These are phyloP conservation scores for Liasis olivaceus DNA, from an alignment of 2,797 vertebrate species.

Conservation along the genomic window DNA sequence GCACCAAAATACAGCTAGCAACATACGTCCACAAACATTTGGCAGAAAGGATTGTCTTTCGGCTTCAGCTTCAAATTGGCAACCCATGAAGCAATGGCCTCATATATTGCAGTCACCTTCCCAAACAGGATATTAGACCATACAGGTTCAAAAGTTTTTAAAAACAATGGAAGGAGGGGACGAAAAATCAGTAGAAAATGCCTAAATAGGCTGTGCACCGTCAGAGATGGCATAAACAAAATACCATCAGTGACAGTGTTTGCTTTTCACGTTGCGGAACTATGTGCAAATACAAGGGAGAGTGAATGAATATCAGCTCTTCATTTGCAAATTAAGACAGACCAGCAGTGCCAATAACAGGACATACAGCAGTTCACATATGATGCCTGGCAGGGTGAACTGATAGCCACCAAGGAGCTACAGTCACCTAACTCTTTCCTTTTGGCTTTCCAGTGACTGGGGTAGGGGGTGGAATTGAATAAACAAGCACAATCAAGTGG, in stretches of 20 bases:
- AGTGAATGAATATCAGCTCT: conserved; percentile 74
- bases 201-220: conserved; percentile 70
- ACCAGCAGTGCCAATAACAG: conserved; percentile 85
- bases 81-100: conserved; percentile 65
- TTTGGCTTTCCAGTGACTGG: conserved; percentile 84
- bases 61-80: conserved; percentile 67
- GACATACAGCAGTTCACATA: conserved; percentile 84
- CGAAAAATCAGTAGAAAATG: conserved; percentile 64
- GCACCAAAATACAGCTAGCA: not conserved
- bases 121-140: conserved; percentile 78
- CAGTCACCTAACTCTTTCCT: conserved; percentile 84
- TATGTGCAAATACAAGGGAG: conserved; percentile 76
- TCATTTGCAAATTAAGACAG: conserved; percentile 95
- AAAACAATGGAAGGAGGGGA: conserved; percentile 21
- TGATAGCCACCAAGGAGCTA: conserved; percentile 81
- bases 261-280: conserved; percentile 70
- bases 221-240: conserved; percentile 75
- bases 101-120: conserved; percentile 69
- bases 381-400: conserved; percentile 84
- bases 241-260: conserved; percentile 73
- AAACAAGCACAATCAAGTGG: conserved; percentile 82
- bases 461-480: conserved; percentile 81
- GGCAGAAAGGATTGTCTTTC: conserved; percentile 61
- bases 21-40: conserved; percentile 36
- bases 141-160: conserved; percentile 62